phyloP scores from a whole-genome alignment of 2,888 invertebrate species.

The Drosophila bunnanda region DNA sequence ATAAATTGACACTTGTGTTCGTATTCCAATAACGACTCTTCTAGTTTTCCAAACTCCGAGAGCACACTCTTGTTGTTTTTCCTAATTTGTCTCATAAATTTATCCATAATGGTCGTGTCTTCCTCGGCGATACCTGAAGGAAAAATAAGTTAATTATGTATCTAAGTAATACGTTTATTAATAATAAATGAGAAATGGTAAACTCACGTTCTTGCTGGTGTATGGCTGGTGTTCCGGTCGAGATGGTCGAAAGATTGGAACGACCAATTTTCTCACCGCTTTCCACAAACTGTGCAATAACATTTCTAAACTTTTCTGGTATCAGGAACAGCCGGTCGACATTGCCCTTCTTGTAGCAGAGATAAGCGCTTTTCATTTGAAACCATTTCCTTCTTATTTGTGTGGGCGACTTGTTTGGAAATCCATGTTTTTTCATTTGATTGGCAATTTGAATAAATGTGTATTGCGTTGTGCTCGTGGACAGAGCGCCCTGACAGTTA shows the following conservation, averaged over 20 bases:
- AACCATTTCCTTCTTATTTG: slow-evolving; percentile 81
- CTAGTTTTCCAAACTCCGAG: slow-evolving; percentile 64
- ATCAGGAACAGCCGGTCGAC: slow-evolving; percentile 77
- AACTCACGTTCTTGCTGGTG: slow-evolving; percentile 9
- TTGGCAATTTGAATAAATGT: slow-evolving; percentile 80
- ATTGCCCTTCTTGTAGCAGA: slow-evolving; percentile 81
- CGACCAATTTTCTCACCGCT: slow-evolving; percentile 64
- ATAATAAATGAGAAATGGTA: too few species aligned
- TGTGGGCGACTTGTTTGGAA: slow-evolving; percentile 79
- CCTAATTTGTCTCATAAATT: slow-evolving; percentile 67
- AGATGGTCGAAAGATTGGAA: slow-evolving; percentile 13
- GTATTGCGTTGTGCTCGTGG: slow-evolving; percentile 73
- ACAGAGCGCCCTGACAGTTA: slow-evolving; percentile 62
- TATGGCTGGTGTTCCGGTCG: slow-evolving; percentile 9
- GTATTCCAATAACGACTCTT: slow-evolving; percentile 68
- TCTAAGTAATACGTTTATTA: background rate
- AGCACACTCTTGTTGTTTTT: slow-evolving; percentile 63
- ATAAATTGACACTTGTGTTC: slow-evolving; percentile 70
- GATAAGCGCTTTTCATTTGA: slow-evolving; percentile 82
- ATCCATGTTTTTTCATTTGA: slow-evolving; percentile 78
- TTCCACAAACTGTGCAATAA: slow-evolving; percentile 80
- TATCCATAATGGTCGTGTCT: slow-evolving; percentile 44
- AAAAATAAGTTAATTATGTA: background rate
- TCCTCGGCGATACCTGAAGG: background rate
- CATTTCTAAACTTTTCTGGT: slow-evolving; percentile 76